A percentile compares a stretch with the other conserved stretches of the same genome.
These are phyloP conservation scores for Cyprinodon brontotheroides DNA, from an alignment of 2,113 vertebrate genomes.

Conservation along the genomic window DNA sequence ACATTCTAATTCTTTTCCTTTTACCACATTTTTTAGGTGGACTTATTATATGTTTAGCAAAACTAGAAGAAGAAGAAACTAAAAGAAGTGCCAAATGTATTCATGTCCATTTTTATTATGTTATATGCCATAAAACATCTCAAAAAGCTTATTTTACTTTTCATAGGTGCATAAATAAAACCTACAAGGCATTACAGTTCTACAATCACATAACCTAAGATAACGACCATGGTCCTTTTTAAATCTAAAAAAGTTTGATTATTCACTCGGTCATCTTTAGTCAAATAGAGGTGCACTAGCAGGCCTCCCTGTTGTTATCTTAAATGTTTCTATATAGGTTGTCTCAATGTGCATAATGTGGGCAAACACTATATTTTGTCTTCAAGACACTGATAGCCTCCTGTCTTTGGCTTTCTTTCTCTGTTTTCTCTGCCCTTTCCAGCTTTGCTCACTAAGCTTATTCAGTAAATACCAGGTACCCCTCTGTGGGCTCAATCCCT, in stretches of 20 bases:
- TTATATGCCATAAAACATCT: background rate
- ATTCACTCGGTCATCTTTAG: background rate
- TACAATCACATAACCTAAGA: background rate
- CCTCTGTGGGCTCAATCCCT: conserved; percentile 46
- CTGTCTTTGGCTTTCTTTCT: conserved; percentile 18
- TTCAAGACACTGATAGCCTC: background rate
- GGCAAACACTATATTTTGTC: background rate
- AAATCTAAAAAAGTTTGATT: background rate
- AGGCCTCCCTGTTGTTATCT: background rate
- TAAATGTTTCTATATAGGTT: background rate
- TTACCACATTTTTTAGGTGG: background rate
- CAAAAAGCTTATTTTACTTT: background rate
- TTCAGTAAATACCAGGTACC: conserved; percentile 38
- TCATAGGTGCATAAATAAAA: background rate
- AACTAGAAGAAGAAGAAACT: too few species aligned
- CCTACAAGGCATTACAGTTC: background rate
- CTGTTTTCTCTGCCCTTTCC: conserved; percentile 34
- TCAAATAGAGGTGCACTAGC: background rate
- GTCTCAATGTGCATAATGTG: conserved; percentile 13
- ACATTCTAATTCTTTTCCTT: background rate
- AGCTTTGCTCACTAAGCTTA: conserved; percentile 30
- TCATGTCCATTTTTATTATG: background rate
- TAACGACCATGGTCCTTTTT: background rate
- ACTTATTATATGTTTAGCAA: background rate
- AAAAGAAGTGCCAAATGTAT: background rate